Evolutionary conservation across 2,113 vertebrate genomes (phyloP), one percentile per base, ranked within the genome.

Genomic region (Nothocercus julius): DNA sequence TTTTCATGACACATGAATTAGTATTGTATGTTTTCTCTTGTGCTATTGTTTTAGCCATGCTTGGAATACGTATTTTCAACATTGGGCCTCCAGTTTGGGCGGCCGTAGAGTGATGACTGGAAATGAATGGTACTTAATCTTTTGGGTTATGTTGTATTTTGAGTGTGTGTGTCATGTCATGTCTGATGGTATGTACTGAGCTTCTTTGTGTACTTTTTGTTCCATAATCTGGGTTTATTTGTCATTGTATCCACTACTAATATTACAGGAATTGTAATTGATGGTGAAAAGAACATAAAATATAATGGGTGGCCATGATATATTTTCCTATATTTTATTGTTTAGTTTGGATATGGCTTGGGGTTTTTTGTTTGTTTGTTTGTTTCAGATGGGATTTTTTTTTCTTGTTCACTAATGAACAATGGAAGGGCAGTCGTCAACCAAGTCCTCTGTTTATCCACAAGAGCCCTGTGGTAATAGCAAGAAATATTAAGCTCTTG

Each of bases 51-150:
- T 49, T 84, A 74, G 45, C 79, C 30, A n/a, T 56, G n/a, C 34
- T 82, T 87, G 59, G 25, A 67, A 61, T 87, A 63, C 32, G 12
- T 45, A 9, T 56, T 94, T 85, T 70, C 27, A 21, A 27, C 54
- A 53, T 67, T 9, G 9, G n/a, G 30, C 10, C 11, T 38, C 18
- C 42, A 56, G 25, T 58, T 87, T 92, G 67, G 69, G 72, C 77
- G 66, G 51, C 56, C 30, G 2, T 70, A 49, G 53, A 64, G 12
- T 16, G 40, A 45, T 53, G n/a, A 54, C 53, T 70, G n/a, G 28
- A 90, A 67, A 74, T 61, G 36, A 93, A 91, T 91, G 79, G 15
- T 74, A 94, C 76, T 78, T 92, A 87, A 84, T 94, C 28, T 7
- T 3, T 9, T 19, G 73, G 17, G 40, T 76, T 72, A 27, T n/a